These are phyloP conservation scores for Pandion haliaetus DNA, from an alignment of 2,113 vertebrate species.

Conservation along the genomic window DNA sequence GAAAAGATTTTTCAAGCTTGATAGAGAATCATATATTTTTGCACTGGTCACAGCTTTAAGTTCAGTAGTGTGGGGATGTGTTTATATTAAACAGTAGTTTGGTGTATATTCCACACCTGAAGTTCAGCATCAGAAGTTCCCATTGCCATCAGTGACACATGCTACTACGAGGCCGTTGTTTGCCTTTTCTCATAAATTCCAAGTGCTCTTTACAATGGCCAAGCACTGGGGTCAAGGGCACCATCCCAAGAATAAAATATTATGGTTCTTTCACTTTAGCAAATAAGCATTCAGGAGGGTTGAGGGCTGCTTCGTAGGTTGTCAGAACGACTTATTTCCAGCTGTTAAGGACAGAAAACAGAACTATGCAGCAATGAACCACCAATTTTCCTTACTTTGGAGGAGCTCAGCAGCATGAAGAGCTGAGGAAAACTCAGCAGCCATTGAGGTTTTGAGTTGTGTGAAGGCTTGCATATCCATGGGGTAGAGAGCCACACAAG, in stretches of 20 bases:
- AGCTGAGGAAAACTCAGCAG: not conserved
- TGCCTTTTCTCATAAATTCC: not conserved
- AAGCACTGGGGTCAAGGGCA: not conserved
- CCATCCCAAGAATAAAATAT: not conserved
- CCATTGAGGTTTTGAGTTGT: not conserved
- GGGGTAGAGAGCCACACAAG: not conserved
- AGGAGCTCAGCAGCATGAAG: not conserved
- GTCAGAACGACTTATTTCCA: not conserved
- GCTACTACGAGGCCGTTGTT: rapidly evolving
- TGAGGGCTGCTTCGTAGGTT: not conserved
- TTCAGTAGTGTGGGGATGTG: not conserved
- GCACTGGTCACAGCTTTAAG: not conserved
- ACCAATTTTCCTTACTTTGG: not conserved
- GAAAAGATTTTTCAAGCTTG: not conserved
- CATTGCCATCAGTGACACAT: not conserved
- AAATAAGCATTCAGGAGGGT: not conserved
- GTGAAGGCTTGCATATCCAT: not conserved
- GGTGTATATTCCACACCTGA: not conserved
- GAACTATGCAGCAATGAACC: not conserved
- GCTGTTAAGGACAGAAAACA: not conserved
- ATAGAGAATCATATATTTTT: not conserved
- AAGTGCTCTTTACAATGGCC: not conserved
- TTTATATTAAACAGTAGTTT: not conserved
- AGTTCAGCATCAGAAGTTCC: not conserved
- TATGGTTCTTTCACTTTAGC: not conserved